phyloP scores from a whole-genome alignment of 2,113 vertebrate species.

The Prionailurus bengalensis region DNA sequence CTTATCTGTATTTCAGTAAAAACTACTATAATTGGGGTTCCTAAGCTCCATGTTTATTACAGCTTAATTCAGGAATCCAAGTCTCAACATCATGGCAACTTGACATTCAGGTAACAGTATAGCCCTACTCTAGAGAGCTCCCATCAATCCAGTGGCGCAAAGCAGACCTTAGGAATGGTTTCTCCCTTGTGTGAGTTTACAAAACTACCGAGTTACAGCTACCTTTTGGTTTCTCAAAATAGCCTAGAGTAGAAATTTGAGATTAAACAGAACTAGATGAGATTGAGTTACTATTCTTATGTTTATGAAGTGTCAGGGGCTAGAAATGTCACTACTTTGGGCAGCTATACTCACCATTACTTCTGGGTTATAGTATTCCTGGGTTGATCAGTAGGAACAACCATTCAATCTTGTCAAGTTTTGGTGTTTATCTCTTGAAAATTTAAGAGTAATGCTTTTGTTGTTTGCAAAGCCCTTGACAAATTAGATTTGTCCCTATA shows the following conservation, averaged over 20 bases:
- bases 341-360: neutral
- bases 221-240: neutral
- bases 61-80: neutral
- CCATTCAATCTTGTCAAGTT: neutral
- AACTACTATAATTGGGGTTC: neutral
- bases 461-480: neutral
- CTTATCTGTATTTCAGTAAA: conserved; percentile 3
- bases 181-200: neutral
- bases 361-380: neutral
- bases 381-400: neutral
- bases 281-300: neutral
- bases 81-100: neutral
- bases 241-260: neutral
- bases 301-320: neutral
- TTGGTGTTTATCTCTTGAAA: neutral
- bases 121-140: neutral
- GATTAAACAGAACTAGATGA: neutral
- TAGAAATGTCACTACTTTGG: neutral
- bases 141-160: neutral
- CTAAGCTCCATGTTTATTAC: neutral
- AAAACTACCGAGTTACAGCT: neutral
- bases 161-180: neutral
- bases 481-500: neutral
- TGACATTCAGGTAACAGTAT: neutral
- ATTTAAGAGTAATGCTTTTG: neutral